Percentiles rank a stretch among this genome's conserved stretches.
These are phyloP conservation scores for Microtus montanus DNA, from an alignment of 2,113 vertebrate species.

Conservation along the genomic window DNA sequence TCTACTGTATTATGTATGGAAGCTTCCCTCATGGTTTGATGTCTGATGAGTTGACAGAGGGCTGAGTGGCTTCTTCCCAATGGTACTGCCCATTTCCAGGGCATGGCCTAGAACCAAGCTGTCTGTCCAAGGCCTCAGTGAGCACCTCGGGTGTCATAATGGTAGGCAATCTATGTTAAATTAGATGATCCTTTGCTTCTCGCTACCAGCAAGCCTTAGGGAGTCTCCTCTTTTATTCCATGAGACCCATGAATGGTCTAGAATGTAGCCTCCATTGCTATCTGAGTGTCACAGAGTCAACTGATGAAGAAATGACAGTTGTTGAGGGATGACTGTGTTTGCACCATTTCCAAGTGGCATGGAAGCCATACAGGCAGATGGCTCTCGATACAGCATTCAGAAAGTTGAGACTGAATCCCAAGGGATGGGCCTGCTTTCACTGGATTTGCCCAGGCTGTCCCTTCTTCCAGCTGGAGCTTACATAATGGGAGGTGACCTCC, in stretches of 20 bases:
- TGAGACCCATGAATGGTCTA: background rate
- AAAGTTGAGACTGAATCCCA: background rate
- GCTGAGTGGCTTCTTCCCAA: background rate
- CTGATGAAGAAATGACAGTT: background rate
- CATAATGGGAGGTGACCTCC: accelerated
- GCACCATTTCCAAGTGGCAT: background rate
- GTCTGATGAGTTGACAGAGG: background rate
- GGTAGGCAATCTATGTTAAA: background rate
- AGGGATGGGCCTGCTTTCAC: background rate
- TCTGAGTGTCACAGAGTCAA: background rate
- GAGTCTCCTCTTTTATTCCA: background rate
- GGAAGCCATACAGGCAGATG: background rate
- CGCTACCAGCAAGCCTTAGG: background rate
- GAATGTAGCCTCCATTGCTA: background rate
- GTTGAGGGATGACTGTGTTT: background rate
- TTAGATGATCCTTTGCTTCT: background rate
- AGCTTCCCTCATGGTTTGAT: background rate
- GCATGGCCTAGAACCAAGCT: background rate
- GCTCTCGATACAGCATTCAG: background rate
- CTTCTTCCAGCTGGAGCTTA: background rate
- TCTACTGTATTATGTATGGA: background rate
- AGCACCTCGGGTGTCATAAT: background rate
- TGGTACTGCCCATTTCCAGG: background rate
- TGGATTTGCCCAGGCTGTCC: background rate
- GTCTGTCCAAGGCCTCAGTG: background rate